Evolutionary conservation across 2,797 vertebrate genomes (phyloP), one percentile per base, ranked within the genome.

Genomic region (Rhinogobio ventralis): DNA sequence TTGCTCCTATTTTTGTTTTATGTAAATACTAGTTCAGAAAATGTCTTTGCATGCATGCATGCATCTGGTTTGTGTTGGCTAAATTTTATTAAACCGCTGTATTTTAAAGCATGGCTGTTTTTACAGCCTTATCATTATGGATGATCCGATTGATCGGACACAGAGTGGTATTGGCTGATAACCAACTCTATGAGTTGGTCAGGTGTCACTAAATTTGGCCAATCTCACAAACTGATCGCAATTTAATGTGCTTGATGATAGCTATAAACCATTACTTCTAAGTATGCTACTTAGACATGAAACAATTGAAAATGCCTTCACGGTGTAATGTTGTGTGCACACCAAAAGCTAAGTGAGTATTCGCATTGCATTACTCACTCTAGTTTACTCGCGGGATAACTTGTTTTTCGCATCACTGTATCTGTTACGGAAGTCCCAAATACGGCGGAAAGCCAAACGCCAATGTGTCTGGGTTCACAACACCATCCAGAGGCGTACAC

Each of bases 121-220:
- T 87, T 81, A 53, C 42, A 53, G 81, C 19, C 66, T 62, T 82
- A 23, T 82, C 51, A 86, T 62, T 15, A 64, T 25, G 60, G 2
- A 64, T 30, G 28, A 10, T 64, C 25, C 13, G 5, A 28, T 30
- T 7, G 13, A 64, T 15, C 1, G 0, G 5, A 17, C 2, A 7
- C 17, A 7, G 49, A 51, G 7, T 14, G 45, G 45, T 46, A 15
- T 49, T 15, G 11, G 57, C 11, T 2, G 5, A 28, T 62, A 28
- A 62, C 13, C n/a, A 5, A 2, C 14, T 60, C 11, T 60, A 1
- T n/a, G 3, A 57, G 39, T 10, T 57, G 3, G 25, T 8, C 20
- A 2, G 53, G 9, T n/a, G 20, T 23, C 20, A 57, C 9, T 57
- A n/a, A 57, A 57, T 19, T 60, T 60, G 20, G 20, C 20, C 20